Base-by-base conservation (phyloP, 2,113 vertebrate genomes). In the Amia ocellicauda region DNA sequence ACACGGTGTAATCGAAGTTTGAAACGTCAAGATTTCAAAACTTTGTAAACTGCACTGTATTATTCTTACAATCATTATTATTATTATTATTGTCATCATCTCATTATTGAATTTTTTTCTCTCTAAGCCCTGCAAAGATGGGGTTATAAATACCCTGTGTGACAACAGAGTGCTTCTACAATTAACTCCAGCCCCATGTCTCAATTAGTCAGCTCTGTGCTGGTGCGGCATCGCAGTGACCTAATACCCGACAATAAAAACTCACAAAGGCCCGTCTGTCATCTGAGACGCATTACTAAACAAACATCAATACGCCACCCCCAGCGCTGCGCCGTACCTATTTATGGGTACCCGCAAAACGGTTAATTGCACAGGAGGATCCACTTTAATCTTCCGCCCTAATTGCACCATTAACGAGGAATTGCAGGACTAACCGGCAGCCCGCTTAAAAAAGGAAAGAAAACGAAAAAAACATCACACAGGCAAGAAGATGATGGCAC, bases 321-420 rank as follows among this genome's bases (percentile, higher is more conserved):
- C 78, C 75, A 80, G 75, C 82, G 81, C 80, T 84, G 84, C 82
- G 85, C 80, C 74, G 77, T 49, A 66, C 67, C 78, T 86, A 88
- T 89, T 89, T 89, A 89, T 89, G 80, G 83, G 70, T 72, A 80
- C 78, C 74, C 78, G 78, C 69, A 77, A 80, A 81, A 77, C 83
- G 87, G 86, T 89, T 91, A 89, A 91, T 91, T 89, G 85, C 89
- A n/a, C 89, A 89, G 89, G 88, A 87, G 88, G 86, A 89, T 89
- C 88, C 86, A 80, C 87, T 89, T 89, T 85, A 85, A 89, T 87
- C 84, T 86, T 74, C 66, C 26, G 41, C 60, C 74, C 69, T 88
- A 86, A 87, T 88, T 85, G 85, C 82, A 78, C 81, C 86, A 89
- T 90, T 90, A 89, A 83, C 67, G 66, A 23, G 23, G 29, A 69